A percentile compares a stretch with the other conserved stretches of the same genome.
Evolutionary conservation across 2,797 vertebrate species (phyloP).

Genomic region (Siniperca scherzeri): DNA sequence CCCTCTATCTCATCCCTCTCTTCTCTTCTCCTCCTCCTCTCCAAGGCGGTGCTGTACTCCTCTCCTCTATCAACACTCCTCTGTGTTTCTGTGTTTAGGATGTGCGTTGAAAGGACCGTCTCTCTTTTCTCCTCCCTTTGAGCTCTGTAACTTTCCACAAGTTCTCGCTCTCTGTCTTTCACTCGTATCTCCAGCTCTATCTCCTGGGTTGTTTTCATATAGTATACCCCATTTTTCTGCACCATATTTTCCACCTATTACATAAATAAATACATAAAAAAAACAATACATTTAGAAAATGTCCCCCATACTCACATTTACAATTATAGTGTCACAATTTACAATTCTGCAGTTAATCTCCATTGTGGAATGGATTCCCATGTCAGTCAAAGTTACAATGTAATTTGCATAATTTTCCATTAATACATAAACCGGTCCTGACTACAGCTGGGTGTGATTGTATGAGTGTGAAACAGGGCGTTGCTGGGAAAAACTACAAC

Average conservation of each 20-base stretch:
- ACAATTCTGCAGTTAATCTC: neutral
- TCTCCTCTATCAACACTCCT: neutral
- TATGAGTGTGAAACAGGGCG: slow-evolving; percentile 25
- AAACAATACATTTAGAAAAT: neutral
- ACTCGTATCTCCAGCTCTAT: slow-evolving; percentile 59
- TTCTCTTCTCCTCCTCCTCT: slow-evolving; percentile 22
- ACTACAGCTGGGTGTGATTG: slow-evolving; percentile 8
- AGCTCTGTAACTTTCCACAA: slow-evolving; percentile 57
- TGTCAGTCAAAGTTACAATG: neutral
- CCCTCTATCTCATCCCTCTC: slow-evolving; percentile 35
- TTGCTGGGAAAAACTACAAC: slow-evolving; percentile 16
- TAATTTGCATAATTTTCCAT: neutral
- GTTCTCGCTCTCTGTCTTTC: slow-evolving; percentile 49
- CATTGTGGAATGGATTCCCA: neutral
- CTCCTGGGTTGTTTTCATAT: slow-evolving; percentile 48
- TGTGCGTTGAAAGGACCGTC: neutral
- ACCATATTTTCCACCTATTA: slow-evolving; percentile 81
- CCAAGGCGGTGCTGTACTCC: slow-evolving; percentile 4
- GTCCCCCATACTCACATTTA: neutral
- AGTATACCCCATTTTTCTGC: slow-evolving; percentile 57
- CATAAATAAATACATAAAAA: slow-evolving; percentile 8
- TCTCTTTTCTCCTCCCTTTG: slow-evolving; percentile 46
- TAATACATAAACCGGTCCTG: slow-evolving; percentile 33
- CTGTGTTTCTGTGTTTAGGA: neutral
- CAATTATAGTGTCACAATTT: neutral